Conservation (phyloP, 2,113 vertebrate species). For the Poecile atricapillus region DNA sequence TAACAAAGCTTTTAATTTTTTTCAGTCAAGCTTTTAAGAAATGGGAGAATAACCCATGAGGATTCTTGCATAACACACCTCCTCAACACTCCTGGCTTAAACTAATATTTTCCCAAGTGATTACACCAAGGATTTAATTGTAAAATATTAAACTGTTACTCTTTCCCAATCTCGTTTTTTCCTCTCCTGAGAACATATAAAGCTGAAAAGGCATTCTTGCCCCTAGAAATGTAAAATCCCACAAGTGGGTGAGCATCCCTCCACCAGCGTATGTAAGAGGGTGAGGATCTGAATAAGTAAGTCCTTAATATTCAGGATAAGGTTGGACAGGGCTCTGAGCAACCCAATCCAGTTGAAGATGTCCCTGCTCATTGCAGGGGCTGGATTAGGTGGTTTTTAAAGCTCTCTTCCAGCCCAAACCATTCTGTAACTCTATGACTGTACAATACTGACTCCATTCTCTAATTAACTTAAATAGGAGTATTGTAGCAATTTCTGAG, state of each 20-base stretch:
- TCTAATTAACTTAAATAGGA: neutral
- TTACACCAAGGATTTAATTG: neutral
- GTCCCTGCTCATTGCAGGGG: neutral
- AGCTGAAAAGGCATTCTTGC: neutral
- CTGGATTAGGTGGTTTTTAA: neutral
- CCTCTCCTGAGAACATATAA: neutral
- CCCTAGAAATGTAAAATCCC: neutral
- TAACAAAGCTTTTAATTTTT: neutral
- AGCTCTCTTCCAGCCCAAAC: neutral
- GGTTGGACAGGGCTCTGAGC: neutral
- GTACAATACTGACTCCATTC: neutral
- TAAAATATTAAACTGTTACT: neutral
- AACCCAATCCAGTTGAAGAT: no score
- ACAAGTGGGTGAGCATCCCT: neutral
- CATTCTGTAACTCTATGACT: neutral
- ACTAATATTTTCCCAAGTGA: neutral
- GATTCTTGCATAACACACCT: neutral
- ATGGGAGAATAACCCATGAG: neutral
- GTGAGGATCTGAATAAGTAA: neutral
- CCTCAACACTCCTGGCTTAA: neutral
- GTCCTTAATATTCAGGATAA: neutral
- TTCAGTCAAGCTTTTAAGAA: neutral
- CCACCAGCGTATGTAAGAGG: neutral
- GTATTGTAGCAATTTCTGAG: neutral
- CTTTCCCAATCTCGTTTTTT: neutral